phyloP scores from a whole-genome alignment of 2,888 invertebrate genomes.

The Cataglyphis albicans region DNA sequence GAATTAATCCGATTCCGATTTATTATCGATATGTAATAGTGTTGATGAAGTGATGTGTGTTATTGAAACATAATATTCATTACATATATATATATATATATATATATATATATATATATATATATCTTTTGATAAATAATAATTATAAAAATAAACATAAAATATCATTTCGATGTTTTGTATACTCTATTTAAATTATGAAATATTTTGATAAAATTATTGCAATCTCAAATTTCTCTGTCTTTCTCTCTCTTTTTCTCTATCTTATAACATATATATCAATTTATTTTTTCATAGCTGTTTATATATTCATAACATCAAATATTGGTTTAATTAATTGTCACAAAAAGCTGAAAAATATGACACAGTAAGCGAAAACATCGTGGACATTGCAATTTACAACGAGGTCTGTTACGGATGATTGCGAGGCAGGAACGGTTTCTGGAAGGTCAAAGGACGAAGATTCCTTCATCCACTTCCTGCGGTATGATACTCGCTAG shows the following conservation, averaged over 20 bases:
- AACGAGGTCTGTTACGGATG: slow-evolving; percentile 33
- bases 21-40: neutral
- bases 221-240: neutral
- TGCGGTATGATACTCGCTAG: slow-evolving; percentile 67
- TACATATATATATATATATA: no score
- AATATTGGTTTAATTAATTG: neutral
- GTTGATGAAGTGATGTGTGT: neutral
- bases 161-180: neutral
- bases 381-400: slow-evolving; percentile 20
- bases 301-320: neutral
- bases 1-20: slow-evolving; percentile 44
- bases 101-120: slow-evolving; percentile 2
- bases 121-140: neutral
- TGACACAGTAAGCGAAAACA: slow-evolving; percentile 28
- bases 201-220: neutral
- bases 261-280: neutral
- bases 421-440: slow-evolving; percentile 48
- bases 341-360: slow-evolving; percentile 15
- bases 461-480: slow-evolving; percentile 77
- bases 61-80: slow-evolving; percentile 30
- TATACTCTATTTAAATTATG: neutral
- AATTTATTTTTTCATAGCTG: neutral
- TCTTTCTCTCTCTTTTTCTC: neutral
- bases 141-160: neutral
- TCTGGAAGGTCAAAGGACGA: slow-evolving; percentile 71